Base-by-base conservation (phyloP, 2,888 invertebrate genomes). In the Acanthococcus lagerstroemiae region DNA sequence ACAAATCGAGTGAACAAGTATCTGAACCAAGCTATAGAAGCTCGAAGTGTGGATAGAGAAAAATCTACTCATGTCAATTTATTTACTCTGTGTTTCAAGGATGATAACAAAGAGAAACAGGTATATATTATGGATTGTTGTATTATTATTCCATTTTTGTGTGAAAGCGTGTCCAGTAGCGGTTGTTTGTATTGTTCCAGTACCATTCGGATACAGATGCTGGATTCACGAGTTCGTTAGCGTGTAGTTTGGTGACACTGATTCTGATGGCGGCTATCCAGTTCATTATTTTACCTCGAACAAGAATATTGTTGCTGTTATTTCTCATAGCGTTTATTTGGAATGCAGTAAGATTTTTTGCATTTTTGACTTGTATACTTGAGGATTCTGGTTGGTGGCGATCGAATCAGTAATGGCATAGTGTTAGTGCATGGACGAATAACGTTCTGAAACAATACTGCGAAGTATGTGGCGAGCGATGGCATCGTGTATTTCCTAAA, bases 1-100 rank as follows among this genome's bases (percentile, higher is more conserved):
- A 88, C 88, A 44, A 93, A 92, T 78, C 84, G 93, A 71, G 92
- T 93, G 67, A 93, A 93, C 81, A 92, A 91, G 76, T 92, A 89
- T 78, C 81, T 94, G 73, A 88, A 90, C 68, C 90, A 92, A 78
- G 92, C 92, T 27, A 91, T 93, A 72, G 90, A 90, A 75, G 92
- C 92, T 30, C 82, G 93, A 69, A 90, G 90, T 74, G 90, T 93
- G 68, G 91, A 93, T 75, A 82, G 90, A 68, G 92, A 93, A 77
- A 93, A 93, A 78, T 86, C 88, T 22, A 87, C 87, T 58, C 90
- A 93, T 74, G 91, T 93, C 60, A 90, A 91, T 75, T 81, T 89
- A 56, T 78, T 90, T 68, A 92, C 92, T 4, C 79, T 94, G 60
- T 86, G 87, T 74, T 94, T 94, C 76, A 89, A 89, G 73, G 90